Evolutionary conservation across 2,888 invertebrate genomes (phyloP), one percentile per base, ranked within the genome.

Genomic region (Gandaritis pyraliata): DNA sequence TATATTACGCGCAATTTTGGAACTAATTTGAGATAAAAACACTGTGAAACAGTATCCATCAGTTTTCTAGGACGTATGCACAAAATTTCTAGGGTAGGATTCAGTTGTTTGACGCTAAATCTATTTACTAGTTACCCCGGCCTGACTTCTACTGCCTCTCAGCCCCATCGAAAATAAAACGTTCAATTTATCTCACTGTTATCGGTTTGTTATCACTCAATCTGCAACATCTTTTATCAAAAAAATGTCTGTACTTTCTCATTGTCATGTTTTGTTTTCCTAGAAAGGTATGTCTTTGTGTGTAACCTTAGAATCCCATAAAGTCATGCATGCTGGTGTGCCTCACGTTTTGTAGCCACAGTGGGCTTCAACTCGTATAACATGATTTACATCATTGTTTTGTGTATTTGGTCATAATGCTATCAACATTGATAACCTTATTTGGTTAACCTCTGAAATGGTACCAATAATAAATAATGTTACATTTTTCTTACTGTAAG

Each of bases 241-340:
- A 82, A 73, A 68, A 66, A 79, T 78, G 69, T 70, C 68, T 68
- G 62, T 62, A 23, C 6, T 72, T 66, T 69, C 64, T 61, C 52
- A 65, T 62, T 67, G 69, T 69, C 77, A 90, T 90, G 90, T 89
- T 89, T 86, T 89, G 85, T 74, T 80, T 89, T 76, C 78, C 86
- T 54, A 83, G 80, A 80, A 91, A 88, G 88, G 90, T 90, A 80
- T 72, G 84, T 83, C 68, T 60, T 59, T 65, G 68, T 69, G 71
- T 58, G 56, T 48, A 58, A 36, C 45, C 41, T 41, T 16, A 43
- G 41, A 59, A 56, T 38, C 47, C 15, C 10, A 53, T 23, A 38
- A 36, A 64, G 66, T 57, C 58, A 65, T 74, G 65, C 63, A 62
- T 38, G 54, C 38, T 18, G 23, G 18, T 46, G 18, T 43, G n/a